Evolutionary conservation across 2,113 vertebrate species (phyloP), one percentile per base, ranked within the genome.

Genomic region (Sinocyclocheilus grahami): DNA sequence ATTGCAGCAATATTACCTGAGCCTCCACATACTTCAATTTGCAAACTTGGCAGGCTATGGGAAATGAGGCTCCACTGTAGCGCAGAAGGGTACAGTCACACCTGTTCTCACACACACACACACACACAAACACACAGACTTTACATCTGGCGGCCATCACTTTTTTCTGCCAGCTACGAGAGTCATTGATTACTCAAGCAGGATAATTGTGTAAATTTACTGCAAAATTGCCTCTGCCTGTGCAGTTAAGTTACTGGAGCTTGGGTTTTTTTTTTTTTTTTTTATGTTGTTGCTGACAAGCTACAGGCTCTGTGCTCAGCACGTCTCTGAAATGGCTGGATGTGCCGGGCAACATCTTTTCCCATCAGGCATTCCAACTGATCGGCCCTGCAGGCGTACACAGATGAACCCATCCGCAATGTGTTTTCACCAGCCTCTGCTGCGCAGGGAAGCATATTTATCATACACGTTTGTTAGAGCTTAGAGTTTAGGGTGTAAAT

Each of bases 131-230:
- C 27, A 69, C 2, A 69, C 5, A 55, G 16, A 11, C 42, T 39
- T 55, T 89, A 60, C 78, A 75, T 74, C 83, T 22, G 9, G 53
- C 11, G 12, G 39, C 48, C 37, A 53, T 62, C 30, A 3, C 20
- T 80, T n/a, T 65, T 30, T 74, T 60, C 18, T 33, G 8, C 78
- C 63, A 79, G 75, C 69, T 62, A 7, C 5, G 22, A 83, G 42
- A 86, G 67, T 62, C 88, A 87, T 76, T 69, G 88, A 87, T 85
- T 83, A 87, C 51, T 81, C 63, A 69, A 71, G 84, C 80, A 69
- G 65, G 65, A 79, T 89, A 89, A 89, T 69, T 86, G 65, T 82
- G 14, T 80, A 89, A 65, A 87, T 85, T 75, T 78, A 75, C 78
- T 89, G 83, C 83, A 71, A 85, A 72, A 78, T 76, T 78, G 72